A percentile compares a stretch with the other conserved stretches of the same genome.
Conservation (phyloP, 2,797 vertebrate genomes). For the Ibycter americanus region DNA sequence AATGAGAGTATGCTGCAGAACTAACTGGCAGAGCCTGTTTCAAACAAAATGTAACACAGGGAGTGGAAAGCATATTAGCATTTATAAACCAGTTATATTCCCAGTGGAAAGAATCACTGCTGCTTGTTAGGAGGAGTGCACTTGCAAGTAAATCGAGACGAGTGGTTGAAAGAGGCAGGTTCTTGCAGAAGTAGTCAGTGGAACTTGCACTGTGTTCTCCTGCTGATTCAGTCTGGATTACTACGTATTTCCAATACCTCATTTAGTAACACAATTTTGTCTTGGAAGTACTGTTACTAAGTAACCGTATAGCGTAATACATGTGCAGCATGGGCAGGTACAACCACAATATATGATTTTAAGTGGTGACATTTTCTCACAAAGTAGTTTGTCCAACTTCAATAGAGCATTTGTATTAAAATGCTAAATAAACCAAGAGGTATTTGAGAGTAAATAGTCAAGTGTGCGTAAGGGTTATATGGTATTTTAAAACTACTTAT, state of each 20-base stretch:
- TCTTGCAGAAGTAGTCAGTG: not conserved
- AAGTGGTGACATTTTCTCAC: not conserved
- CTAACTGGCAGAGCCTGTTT: not conserved
- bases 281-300: not conserved
- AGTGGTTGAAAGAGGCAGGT: not conserved
- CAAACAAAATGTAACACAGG: not conserved
- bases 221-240: not conserved
- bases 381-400: not conserved
- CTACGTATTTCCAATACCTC: not conserved
- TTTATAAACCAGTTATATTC: not conserved
- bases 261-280: not conserved
- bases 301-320: not conserved
- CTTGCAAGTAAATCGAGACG: not conserved
- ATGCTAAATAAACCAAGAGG: not conserved
- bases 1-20: fast-evolving
- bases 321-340: not conserved
- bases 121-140: not conserved
- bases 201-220: not conserved
- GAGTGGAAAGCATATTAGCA: not conserved
- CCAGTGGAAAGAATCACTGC: not conserved
- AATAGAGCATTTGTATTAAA: not conserved
- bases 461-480: not conserved
- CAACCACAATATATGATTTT: not conserved
- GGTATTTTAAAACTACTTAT: not conserved
- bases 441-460: not conserved